These are phyloP conservation scores for Drosophila crucigera DNA, from an alignment of 2,888 invertebrate species.

Conservation along the genomic window DNA sequence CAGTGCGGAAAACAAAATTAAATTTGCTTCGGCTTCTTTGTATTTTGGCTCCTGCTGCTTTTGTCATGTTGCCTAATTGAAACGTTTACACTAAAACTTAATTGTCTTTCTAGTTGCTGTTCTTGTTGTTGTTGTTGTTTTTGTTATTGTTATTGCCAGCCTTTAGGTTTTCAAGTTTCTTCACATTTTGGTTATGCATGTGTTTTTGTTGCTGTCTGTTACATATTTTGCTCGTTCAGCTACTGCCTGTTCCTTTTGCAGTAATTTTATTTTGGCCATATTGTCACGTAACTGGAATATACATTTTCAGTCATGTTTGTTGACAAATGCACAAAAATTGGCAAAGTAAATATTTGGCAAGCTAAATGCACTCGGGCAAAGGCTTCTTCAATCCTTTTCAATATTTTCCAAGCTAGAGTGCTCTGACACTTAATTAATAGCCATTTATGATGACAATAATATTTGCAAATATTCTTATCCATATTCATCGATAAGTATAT, in stretches of 20 bases:
- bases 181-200: conserved; percentile 9
- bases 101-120: conserved; percentile 49
- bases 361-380: conserved; percentile 44
- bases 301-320: conserved; percentile 19
- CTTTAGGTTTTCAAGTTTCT: conserved; percentile 23
- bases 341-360: conserved; percentile 44
- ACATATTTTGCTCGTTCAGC: not conserved
- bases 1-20: conserved; percentile 37
- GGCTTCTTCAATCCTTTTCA: conserved; percentile 15
- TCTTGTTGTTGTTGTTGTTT: not conserved
- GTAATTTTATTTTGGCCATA: conserved; percentile 28
- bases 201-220: conserved; percentile 4
- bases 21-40: conserved; percentile 25
- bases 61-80: conserved; percentile 69
- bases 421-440: conserved; percentile 42
- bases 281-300: conserved; percentile 30
- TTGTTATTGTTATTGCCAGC: not conserved
- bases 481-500: not conserved
- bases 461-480: conserved; percentile 31
- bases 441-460: conserved; percentile 51
- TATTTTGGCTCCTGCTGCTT: conserved; percentile 18
- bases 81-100: conserved; percentile 65
- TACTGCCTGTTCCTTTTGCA: not conserved
- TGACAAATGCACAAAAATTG: conserved; percentile 33
- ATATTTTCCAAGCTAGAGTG: conserved; percentile 17